These are phyloP conservation scores for Alloscopus bannaensis DNA, from an alignment of 2,888 invertebrate genomes.

Conservation along the genomic window DNA sequence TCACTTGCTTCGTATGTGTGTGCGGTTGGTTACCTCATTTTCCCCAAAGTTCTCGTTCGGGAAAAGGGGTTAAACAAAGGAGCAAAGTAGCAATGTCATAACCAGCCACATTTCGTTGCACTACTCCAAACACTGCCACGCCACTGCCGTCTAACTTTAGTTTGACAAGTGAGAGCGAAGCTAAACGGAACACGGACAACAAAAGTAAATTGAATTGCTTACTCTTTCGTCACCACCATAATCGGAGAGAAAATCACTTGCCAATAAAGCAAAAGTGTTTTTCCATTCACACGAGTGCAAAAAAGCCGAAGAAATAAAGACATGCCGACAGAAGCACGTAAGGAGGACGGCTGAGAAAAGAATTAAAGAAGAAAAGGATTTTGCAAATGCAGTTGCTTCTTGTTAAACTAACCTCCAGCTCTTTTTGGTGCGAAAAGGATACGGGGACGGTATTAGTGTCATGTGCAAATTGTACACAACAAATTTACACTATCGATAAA, in stretches of 20 bases:
- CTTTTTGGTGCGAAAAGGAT: too few relatives aligned
- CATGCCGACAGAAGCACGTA: constrained; percentile 1
- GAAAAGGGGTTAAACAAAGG: background rate
- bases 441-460: constrained; percentile 39
- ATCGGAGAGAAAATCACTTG: constrained; percentile 39
- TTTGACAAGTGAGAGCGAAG: background rate
- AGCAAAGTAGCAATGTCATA: constrained; percentile 14
- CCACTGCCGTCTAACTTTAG: background rate
- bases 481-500: constrained; percentile 16
- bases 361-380: too few relatives aligned
- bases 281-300: background rate
- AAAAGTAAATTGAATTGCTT: constrained; percentile 55
- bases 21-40: constrained; percentile 18
- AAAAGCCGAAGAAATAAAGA: constrained; percentile 18
- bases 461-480: constrained; percentile 46
- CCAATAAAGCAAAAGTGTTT: constrained; percentile 39
- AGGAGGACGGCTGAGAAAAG: constrained; percentile 24
- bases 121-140: background rate
- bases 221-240: constrained; percentile 22
- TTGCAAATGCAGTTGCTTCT: too few relatives aligned
- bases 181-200: background rate
- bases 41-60: background rate
- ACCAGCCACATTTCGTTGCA: constrained; percentile 4
- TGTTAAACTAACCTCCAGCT: too few relatives aligned
- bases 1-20: constrained; percentile 18